These are phyloP conservation scores for Percina caprodes DNA, from an alignment of 2,113 vertebrate genomes.

Conservation along the genomic window DNA sequence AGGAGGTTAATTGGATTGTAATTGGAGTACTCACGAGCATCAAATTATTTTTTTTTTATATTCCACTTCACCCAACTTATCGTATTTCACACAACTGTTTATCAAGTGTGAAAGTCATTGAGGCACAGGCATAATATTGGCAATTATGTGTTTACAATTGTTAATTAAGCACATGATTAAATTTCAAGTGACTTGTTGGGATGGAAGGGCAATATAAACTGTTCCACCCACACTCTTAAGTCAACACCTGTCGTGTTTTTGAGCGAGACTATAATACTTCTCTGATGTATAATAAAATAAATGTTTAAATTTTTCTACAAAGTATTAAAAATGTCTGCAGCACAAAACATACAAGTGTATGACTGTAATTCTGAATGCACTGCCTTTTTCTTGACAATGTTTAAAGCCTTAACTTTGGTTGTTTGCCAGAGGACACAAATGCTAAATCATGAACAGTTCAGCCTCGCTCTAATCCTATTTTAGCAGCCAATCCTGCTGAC, in stretches of 20 bases:
- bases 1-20: constrained; percentile 70
- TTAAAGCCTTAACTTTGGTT: constrained; percentile 19
- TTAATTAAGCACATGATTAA: constrained; percentile 72
- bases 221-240: constrained; percentile 29
- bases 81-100: constrained; percentile 63
- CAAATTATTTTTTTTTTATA: constrained; percentile 55
- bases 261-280: neutral
- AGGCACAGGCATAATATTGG: constrained; percentile 51
- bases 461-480: constrained; percentile 17
- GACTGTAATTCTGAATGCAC: neutral
- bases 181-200: constrained; percentile 48
- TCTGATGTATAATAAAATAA: neutral
- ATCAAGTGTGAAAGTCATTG: constrained; percentile 64
- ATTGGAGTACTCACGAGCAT: constrained; percentile 40
- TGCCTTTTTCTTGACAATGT: neutral
- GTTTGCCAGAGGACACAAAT: constrained; percentile 36
- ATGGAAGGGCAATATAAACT: constrained; percentile 40
- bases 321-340: neutral
- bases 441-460: constrained; percentile 37
- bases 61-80: constrained; percentile 64
- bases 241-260: constrained; percentile 23
- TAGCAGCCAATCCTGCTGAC: constrained; percentile 70
- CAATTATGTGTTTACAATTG: constrained; percentile 69
- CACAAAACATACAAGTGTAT: neutral
- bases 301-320: neutral